These are phyloP conservation scores for Ceratosolen solmsi DNA, from an alignment of 1,140 invertebrate genomes.

Conservation along the genomic window DNA sequence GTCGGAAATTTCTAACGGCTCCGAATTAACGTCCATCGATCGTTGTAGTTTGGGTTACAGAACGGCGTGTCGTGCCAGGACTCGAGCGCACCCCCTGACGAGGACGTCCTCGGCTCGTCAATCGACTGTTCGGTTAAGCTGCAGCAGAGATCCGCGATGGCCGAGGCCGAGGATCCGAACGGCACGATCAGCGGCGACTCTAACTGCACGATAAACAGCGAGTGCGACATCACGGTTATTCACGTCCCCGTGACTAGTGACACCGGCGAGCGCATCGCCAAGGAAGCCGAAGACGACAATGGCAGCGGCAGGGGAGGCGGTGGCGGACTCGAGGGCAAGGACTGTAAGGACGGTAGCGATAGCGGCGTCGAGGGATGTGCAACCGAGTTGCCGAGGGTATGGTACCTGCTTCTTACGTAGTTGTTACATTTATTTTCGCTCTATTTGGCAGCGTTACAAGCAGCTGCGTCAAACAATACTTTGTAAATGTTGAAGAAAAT, in stretches of 20 bases:
- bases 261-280: background rate
- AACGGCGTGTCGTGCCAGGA: slow-evolving; percentile 63
- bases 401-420: background rate
- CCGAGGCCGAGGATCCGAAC: slow-evolving; percentile 22
- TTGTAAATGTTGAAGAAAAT: too few relatives aligned
- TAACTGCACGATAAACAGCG: slow-evolving; percentile 62
- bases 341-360: slow-evolving; percentile 81
- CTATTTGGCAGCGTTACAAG: background rate
- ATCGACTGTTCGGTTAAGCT: slow-evolving; percentile 36
- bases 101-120: slow-evolving; percentile 64
- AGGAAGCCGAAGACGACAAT: slow-evolving; percentile 37
- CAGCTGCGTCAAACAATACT: too few relatives aligned
- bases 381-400: slow-evolving; percentile 67
- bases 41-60: background rate
- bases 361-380: slow-evolving; percentile 83
- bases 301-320: slow-evolving; percentile 60
- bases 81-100: slow-evolving; percentile 62
- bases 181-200: slow-evolving; percentile 25
- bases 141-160: slow-evolving; percentile 8
- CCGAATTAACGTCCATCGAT: too few relatives aligned
- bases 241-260: slow-evolving; percentile 56
- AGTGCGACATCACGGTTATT: slow-evolving; percentile 68
- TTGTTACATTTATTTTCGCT: background rate
- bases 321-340: slow-evolving; percentile 62
- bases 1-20: too few relatives aligned